Percentiles rank a stretch among this genome's conserved stretches.
Evolutionary conservation across 2,113 vertebrate species (phyloP).

Genomic region (Elaphurus davidianus): DNA sequence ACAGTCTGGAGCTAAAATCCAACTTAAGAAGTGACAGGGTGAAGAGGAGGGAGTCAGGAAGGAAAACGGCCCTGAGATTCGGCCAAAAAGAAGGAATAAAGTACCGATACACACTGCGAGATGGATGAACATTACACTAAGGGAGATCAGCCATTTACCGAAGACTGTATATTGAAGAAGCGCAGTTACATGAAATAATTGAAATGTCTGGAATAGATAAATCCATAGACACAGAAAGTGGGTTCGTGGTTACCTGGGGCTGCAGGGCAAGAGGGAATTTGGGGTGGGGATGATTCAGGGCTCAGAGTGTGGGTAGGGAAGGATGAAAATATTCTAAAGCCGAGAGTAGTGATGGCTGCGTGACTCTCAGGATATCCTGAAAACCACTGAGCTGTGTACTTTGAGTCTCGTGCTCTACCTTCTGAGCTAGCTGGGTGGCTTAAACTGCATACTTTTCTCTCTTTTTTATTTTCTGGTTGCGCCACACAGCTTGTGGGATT

Average conservation of each 20-base stretch:
- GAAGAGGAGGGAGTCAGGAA: background rate
- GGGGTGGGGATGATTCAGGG: background rate
- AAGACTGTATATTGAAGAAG: accelerated
- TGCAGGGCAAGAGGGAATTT: accelerated
- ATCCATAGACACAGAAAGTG: background rate
- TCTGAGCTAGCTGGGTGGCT: background rate
- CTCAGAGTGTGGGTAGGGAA: background rate
- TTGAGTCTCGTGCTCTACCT: background rate
- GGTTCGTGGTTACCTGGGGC: background rate
- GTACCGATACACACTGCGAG: accelerated
- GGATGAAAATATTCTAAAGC: background rate
- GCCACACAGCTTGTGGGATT: background rate
- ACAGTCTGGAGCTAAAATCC: background rate
- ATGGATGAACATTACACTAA: no score
- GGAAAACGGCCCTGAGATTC: no score
- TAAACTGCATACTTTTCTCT: background rate
- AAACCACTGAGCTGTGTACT: background rate
- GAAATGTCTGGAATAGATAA: background rate
- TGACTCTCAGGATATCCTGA: background rate
- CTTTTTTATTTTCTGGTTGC: background rate
- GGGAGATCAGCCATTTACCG: background rate
- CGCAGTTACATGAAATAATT: background rate
- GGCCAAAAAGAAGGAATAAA: background rate
- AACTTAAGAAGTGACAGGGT: background rate
- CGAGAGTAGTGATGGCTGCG: background rate